These are phyloP conservation scores for Falco biarmicus DNA, from an alignment of 2,797 vertebrate genomes.

Conservation along the genomic window DNA sequence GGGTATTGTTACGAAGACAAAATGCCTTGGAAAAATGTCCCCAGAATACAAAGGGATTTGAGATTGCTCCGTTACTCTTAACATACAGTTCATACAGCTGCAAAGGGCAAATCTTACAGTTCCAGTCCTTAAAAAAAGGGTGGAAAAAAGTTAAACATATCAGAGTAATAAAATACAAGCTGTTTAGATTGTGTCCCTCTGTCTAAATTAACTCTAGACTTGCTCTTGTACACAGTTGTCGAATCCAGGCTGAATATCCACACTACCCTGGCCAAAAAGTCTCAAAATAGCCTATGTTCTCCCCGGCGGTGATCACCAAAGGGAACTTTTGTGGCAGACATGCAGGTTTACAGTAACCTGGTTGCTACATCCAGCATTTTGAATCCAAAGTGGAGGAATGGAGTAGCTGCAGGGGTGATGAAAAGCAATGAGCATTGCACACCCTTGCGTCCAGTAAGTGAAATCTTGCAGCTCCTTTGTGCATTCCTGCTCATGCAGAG, in stretches of 20 bases:
- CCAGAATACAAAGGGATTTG: conserved; percentile 39
- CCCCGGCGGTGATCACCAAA: neutral
- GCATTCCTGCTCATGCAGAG: neutral
- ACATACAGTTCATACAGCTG: conserved; percentile 38
- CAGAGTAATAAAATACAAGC: conserved; percentile 28
- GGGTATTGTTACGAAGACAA: conserved; percentile 66
- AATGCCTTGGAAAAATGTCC: conserved; percentile 60
- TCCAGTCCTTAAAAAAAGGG: conserved; percentile 41
- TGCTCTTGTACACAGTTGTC: neutral
- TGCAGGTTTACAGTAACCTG: fast-evolving
- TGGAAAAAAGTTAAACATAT: conserved; percentile 8
- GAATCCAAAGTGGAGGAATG: neutral
- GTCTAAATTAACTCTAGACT: neutral
- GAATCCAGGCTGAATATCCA: neutral
- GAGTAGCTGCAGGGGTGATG: neutral
- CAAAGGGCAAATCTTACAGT: conserved; percentile 41
- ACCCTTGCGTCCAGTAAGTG: neutral
- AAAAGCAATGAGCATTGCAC: neutral
- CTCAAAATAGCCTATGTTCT: neutral
- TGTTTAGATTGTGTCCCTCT: neutral
- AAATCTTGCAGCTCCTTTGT: neutral
- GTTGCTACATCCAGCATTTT: neutral
- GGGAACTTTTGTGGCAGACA: neutral
- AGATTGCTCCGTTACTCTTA: conserved; percentile 46
- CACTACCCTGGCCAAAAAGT: neutral